Percentiles rank a stretch among this genome's conserved stretches.
Conservation (phyloP, 2,113 vertebrate genomes). For the Psophia crepitans region DNA sequence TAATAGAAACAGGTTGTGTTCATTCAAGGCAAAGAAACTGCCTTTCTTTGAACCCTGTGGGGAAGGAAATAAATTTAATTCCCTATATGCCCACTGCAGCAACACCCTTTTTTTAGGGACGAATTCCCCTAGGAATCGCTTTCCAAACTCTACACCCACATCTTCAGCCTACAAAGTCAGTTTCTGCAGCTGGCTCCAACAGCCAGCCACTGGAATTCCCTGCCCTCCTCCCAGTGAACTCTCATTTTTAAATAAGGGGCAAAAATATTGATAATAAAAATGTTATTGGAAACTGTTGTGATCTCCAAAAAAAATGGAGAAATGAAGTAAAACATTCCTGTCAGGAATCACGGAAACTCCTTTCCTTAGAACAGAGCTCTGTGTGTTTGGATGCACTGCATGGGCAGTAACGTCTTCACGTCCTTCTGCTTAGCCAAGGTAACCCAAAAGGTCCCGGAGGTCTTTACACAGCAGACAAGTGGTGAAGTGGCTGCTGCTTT, state of each 20-base stretch:
- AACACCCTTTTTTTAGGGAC: neutral
- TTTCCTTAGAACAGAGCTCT: conserved; percentile 64
- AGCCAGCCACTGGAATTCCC: neutral
- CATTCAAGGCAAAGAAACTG: neutral
- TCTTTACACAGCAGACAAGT: conserved; percentile 72
- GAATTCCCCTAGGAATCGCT: neutral
- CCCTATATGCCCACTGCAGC: neutral
- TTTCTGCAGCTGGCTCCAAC: neutral
- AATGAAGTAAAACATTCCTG: conserved; percentile 74
- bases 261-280: conserved; percentile 38
- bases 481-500: conserved; percentile 76
- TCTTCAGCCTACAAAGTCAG: neutral
- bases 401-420: conserved; percentile 57
- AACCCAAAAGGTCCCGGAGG: conserved; percentile 16
- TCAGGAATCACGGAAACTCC: conserved; percentile 71
- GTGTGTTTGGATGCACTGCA: conserved; percentile 57
- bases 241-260: conserved; percentile 29
- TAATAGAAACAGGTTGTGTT: neutral
- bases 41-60: neutral
- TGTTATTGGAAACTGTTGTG: conserved; percentile 41
- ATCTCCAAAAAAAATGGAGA: conserved; percentile 80
- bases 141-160: neutral
- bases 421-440: conserved; percentile 63
- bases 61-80: neutral
- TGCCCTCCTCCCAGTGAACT: neutral